Evolutionary conservation across 2,113 vertebrate species (phyloP), one percentile per base, ranked within the genome.

Genomic region (Taxidea taxus): DNA sequence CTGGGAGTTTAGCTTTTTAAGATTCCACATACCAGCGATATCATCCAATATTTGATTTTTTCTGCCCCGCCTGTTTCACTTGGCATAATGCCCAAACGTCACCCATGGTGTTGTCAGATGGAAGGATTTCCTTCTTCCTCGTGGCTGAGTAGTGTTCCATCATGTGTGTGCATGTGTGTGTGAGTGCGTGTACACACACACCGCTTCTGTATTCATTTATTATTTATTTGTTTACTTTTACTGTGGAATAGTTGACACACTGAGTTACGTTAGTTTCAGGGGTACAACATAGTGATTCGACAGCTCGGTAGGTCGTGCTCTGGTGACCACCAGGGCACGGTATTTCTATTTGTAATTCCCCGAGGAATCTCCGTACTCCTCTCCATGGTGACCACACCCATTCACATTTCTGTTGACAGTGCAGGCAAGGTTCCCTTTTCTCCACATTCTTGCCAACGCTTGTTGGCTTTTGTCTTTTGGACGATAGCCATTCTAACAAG

Each of bases 231-330:
- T 37, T 23, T 25, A 37, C 39, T 72, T 39, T 39, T 70, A 20
- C 0, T 70, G n/a, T 0, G 18, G 66, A 21, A 37, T 37, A 68
- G 66, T 68, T 20, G 66, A 37, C 8, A 14, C n/a, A 70, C 66
- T 21, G 15, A 39, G n/a, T 23, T 21, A 39, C 4, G 1, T 39
- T 39, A 21, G 21, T 39, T 72, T 25, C 37, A 0, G 37, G 68
- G 3, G 5, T 72, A 3, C 11, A 39, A 25, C 37, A 25, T 11
- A 72, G 68, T 25, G 68, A 72, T 72, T 3, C 2, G 10, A 39
- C 68, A 0, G 23, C 21, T 39, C n/a, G 12, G 20, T 39, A 11
- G 18, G 2, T 70, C 18, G 37, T 4, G n/a, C n/a, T 37, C 0
- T 39, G 37, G 37, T 72, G n/a, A 39, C 37, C 21, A 6, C 68